A percentile compares a stretch with the other conserved stretches of the same genome.
phyloP scores from a whole-genome alignment of 2,113 vertebrate species.

The Eclectus roratus region DNA sequence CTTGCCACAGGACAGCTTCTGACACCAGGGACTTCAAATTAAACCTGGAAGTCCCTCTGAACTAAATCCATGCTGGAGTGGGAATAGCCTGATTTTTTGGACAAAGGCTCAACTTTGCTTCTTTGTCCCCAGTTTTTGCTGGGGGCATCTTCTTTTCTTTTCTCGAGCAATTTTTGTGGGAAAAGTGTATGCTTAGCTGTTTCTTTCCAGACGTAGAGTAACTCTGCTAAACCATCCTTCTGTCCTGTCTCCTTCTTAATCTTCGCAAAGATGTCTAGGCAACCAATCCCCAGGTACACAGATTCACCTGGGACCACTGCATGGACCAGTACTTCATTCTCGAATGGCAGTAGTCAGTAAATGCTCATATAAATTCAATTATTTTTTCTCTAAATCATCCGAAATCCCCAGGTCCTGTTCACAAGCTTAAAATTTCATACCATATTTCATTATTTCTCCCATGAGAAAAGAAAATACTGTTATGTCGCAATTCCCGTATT shows the following conservation, averaged over 20 bases:
- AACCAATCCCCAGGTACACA: background rate
- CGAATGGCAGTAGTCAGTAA: background rate
- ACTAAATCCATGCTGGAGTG: background rate
- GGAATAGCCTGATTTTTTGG: background rate
- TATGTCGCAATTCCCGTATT: background rate
- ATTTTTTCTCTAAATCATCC: background rate
- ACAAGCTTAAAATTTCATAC: background rate
- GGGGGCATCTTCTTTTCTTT: background rate
- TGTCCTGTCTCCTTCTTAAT: background rate
- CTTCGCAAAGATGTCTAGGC: background rate
- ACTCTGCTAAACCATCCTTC: background rate
- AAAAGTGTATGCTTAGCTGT: background rate
- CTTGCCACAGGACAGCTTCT: background rate
- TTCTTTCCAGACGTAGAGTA: background rate
- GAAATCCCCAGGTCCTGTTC: background rate
- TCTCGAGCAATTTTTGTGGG: background rate
- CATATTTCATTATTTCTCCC: background rate
- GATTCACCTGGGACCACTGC: fast-evolving
- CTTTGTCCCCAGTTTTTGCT: background rate
- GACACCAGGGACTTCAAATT: background rate
- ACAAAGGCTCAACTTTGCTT: background rate
- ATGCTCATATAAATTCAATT: background rate
- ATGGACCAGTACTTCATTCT: background rate
- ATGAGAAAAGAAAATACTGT: background rate
- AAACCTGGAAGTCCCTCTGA: background rate